Base-by-base conservation (phyloP, 2,797 vertebrate genomes). In the Podarcis siculus region DNA sequence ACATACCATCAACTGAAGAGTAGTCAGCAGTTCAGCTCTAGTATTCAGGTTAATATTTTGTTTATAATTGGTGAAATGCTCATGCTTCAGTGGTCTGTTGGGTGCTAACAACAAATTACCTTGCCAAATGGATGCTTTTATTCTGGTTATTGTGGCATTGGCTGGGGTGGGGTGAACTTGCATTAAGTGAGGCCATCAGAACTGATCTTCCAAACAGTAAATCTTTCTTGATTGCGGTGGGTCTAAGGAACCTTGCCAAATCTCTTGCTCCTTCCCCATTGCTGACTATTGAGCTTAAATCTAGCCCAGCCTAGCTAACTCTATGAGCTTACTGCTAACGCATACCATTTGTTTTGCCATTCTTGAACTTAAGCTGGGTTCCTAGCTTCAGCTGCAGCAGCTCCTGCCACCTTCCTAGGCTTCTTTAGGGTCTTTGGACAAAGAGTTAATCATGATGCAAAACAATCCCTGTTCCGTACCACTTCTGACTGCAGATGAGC, bases 381-480 rank as follows among this genome's bases (percentile, higher is more conserved):
- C 72, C 4, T 58, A 13, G 37, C 61, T 75, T 89, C 35, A 66
- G 32, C 58, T 85, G 10, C 55, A n/a, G 61, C 39, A 79, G 15
- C 69, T 81, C 25, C 85, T 89, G 58, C 87, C 84, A 86, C 82
- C 83, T 92, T 27, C 0, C 3, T 86, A 79, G 87, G 84, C 85
- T 85, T 73, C 82, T 39, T 58, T 39, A 76, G 79, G 9, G 39
- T 88, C 32, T 58, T 77, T 42, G 45, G 72, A 77, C 61, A 87
- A 82, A 83, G 3, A 49, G 72, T 27, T 75, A 12, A 39, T 23
- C 35, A 23, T 45, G 21, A 79, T 8, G 21, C 30, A 78, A 83
- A 58, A 37, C 9, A 69, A 12, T 6, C 42, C 69, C n/a, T 87
- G 23, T 58, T 69, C 55, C 4, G 13, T 30, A 37, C 32, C 27